These are phyloP conservation scores for Cottus gobio DNA, from an alignment of 2,113 vertebrate species.

Conservation along the genomic window DNA sequence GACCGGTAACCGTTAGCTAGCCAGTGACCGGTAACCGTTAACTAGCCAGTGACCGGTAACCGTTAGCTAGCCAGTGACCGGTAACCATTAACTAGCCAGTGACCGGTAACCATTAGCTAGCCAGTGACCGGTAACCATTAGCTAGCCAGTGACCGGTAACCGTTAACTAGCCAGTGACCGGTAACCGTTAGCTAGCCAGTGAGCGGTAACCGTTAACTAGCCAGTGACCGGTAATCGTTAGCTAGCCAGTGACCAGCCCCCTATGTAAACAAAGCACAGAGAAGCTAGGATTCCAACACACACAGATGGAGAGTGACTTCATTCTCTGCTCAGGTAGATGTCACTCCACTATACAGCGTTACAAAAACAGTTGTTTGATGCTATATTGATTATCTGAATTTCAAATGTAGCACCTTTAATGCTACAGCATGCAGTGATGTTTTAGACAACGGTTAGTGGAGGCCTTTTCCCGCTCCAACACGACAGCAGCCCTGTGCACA, in stretches of 20 bases:
- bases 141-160: too few species aligned
- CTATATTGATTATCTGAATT: neutral
- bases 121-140: neutral
- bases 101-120: neutral
- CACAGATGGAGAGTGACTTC: too few species aligned
- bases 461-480: neutral
- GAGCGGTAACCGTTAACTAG: neutral
- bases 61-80: neutral
- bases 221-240: neutral
- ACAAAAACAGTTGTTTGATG: neutral
- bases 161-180: neutral
- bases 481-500: too few species aligned
- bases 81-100: too few species aligned
- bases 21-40: neutral
- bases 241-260: neutral
- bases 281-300: neutral
- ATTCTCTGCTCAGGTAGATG: too few species aligned
- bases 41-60: too few species aligned
- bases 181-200: too few species aligned
- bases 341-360: too few species aligned
- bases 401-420: neutral
- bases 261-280: neutral
- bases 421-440: neutral
- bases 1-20: neutral
- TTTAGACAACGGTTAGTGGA: neutral